These are phyloP conservation scores for Philopedon plagiatum DNA, from an alignment of 2,888 invertebrate species.

Conservation along the genomic window DNA sequence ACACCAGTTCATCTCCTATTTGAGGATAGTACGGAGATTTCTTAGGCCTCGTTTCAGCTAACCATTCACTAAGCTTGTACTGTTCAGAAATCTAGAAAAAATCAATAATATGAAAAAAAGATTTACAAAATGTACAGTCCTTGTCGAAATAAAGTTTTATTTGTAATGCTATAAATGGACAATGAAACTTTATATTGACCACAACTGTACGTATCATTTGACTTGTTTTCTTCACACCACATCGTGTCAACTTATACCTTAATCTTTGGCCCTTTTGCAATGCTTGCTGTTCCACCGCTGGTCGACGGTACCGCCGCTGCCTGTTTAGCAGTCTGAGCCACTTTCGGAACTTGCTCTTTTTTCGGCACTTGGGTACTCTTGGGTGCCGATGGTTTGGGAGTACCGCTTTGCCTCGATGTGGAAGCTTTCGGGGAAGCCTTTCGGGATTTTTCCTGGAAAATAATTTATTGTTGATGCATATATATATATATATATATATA, in stretches of 20 bases:
- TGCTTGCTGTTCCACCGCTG: conserved; percentile 22
- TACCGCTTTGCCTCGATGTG: conserved; percentile 30
- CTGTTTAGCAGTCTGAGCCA: conserved; percentile 33
- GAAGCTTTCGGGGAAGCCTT: conserved; percentile 35
- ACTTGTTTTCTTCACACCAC: too few relatives aligned
- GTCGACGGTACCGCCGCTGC: conserved; percentile 27
- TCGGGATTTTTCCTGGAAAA: conserved; percentile 24
- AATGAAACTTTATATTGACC: too few relatives aligned
- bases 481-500: too few relatives aligned
- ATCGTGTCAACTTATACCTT: too few relatives aligned
- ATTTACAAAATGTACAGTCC: too few relatives aligned
- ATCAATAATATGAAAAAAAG: conserved; percentile 8
- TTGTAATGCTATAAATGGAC: too few relatives aligned
- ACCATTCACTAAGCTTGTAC: conserved; percentile 93
- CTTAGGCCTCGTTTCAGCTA: conserved; percentile 90
- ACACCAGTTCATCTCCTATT: conserved; percentile 93
- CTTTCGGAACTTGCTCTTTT: conserved; percentile 39
- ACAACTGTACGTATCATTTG: too few relatives aligned
- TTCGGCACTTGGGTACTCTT: conserved; percentile 28
- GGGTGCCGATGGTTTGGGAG: conserved; percentile 29
- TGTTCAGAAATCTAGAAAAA: conserved; percentile 78
- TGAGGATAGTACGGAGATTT: conserved; percentile 98
- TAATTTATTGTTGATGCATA: conserved; percentile 20
- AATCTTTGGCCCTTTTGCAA: conserved; percentile 50
- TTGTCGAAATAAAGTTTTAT: too few relatives aligned